phyloP scores from a whole-genome alignment of 2,888 invertebrate species.

The Xanthia togata region DNA sequence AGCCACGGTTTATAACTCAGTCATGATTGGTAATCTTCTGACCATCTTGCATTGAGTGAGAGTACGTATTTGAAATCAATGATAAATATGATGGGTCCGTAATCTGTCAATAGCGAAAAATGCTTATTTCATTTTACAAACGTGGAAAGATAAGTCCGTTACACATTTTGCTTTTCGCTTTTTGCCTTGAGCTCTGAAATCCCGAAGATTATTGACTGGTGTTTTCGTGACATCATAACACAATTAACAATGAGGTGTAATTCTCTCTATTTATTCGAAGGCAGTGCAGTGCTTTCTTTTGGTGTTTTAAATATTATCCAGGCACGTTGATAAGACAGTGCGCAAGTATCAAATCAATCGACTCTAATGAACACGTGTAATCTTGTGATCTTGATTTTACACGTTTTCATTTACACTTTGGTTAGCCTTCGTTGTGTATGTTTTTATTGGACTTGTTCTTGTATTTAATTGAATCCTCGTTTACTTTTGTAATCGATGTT shows the following conservation, averaged over 20 bases:
- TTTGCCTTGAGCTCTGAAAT: background rate
- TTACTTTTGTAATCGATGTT: too few relatives aligned
- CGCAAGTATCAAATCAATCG: slow-evolving; percentile 4
- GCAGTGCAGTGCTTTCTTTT: background rate
- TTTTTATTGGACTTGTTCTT: slow-evolving; percentile 1
- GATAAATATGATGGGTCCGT: background rate
- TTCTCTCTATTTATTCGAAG: background rate
- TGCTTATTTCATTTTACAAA: background rate
- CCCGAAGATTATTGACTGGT: background rate
- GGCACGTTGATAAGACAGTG: background rate
- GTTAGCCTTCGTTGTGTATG: background rate
- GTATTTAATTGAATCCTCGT: background rate
- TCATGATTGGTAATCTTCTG: too few relatives aligned
- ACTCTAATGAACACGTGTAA: background rate
- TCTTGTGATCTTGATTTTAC: background rate
- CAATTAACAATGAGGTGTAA: background rate
- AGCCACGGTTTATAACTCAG: background rate
- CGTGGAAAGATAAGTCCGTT: background rate
- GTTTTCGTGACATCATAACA: background rate
- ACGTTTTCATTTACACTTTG: slow-evolving; percentile 1
- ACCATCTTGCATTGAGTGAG: background rate
- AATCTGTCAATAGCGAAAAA: background rate
- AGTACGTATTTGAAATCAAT: background rate
- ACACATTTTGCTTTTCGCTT: background rate
- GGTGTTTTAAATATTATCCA: background rate